Evolutionary conservation across 2,888 invertebrate genomes (phyloP), one percentile per base, ranked within the genome.

Genomic region (Caradrina kadenii): DNA sequence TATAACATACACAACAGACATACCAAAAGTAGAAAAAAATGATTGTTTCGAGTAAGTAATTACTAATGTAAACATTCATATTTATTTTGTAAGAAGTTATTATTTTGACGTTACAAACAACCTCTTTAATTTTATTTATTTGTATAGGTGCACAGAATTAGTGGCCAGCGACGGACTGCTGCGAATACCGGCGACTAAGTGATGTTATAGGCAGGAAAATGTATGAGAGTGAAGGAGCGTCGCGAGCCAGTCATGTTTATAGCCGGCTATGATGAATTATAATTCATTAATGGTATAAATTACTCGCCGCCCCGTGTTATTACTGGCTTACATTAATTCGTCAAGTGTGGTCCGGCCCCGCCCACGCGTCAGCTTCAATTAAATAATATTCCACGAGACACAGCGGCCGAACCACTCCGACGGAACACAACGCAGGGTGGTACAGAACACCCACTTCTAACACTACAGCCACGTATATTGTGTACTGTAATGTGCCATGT

Each of bases 291-390:
- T 26, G 73, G 83, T 80, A 87, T 84, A 88, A 86, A 86, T 86
- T 76, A 86, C 80, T 80, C 72, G 69, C 66, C 73, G 76, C 69
- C 60, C 72, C 82, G 84, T 88, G 87, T 88, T 88, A 89, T 89
- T 88, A 87, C 85, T 76, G 87, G 81, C 83, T 80, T 82, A 86
- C 87, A 88, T 87, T 89, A 89, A 86, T 89, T 88, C 90, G 86
- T 90, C 91, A 88, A 89, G 92, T 92, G 92, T 89, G 91, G 90
- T 90, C 91, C 83, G 75, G 83, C 64, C 76, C 84, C 87, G 82
- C 83, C 84, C 70, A 79, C 85, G 70, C 77, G 69, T 74, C 76
- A 65, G 65, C 76, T 83, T 79, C 75, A 84, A 86, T 87, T 87
- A 87, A 85, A 82, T 83, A 82, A 82, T 74, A 84, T 80, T 81